These are phyloP conservation scores for Sinonovacula constricta DNA, from an alignment of 1,140 invertebrate genomes.

Conservation along the genomic window DNA sequence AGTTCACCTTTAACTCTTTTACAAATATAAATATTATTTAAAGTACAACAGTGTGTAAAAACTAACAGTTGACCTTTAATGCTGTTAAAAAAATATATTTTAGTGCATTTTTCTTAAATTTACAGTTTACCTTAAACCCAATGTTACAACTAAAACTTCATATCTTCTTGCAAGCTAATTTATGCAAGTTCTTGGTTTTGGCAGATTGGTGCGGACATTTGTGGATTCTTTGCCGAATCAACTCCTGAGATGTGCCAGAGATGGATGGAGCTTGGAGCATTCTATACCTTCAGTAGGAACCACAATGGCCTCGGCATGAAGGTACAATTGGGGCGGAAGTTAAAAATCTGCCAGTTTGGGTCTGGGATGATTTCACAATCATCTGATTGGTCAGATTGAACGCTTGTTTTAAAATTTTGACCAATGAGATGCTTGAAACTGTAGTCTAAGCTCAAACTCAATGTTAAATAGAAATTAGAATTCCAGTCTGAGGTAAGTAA, in stretches of 20 bases:
- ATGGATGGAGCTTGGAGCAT: conserved; percentile 75
- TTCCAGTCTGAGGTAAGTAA: too few species aligned
- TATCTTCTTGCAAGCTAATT: not conserved
- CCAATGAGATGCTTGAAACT: not conserved
- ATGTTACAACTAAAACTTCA: not conserved
- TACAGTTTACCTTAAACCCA: not conserved
- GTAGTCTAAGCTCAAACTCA: not conserved
- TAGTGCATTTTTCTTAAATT: not conserved
- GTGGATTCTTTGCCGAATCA: conserved; percentile 66
- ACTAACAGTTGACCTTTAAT: too few species aligned
- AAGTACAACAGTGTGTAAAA: too few species aligned
- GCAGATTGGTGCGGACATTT: conserved; percentile 69
- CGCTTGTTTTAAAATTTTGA: not conserved
- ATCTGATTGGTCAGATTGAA: not conserved
- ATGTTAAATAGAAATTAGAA: too few species aligned
- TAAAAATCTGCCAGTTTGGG: not conserved
- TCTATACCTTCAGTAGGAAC: conserved; percentile 73
- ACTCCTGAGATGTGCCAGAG: conserved; percentile 67
- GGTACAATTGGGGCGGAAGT: conserved; percentile 19
- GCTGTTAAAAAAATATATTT: not conserved
- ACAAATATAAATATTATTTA: too few species aligned
- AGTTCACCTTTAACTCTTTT: too few species aligned
- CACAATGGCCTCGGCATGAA: conserved; percentile 64
- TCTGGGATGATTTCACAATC: not conserved
- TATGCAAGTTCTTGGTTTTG: not conserved